Percentiles rank a stretch among this genome's conserved stretches.
These are phyloP conservation scores for Aspidiotus destructor DNA, from an alignment of 2,888 invertebrate species.

Conservation along the genomic window DNA sequence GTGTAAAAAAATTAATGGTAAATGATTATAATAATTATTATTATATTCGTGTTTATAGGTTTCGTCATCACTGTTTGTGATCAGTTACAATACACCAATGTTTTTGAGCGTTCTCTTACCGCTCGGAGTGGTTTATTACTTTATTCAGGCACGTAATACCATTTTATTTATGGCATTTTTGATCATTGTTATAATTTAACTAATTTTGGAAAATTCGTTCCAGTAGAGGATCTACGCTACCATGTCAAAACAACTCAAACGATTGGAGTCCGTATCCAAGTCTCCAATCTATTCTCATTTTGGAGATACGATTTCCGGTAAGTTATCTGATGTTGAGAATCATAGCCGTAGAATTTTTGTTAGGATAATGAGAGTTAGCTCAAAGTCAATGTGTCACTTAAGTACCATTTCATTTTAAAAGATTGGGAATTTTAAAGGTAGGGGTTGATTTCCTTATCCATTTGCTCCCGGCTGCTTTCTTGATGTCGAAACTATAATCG, in stretches of 20 bases:
- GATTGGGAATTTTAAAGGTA: too few species aligned
- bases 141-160: slow-evolving; percentile 51
- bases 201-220: slow-evolving; percentile 13
- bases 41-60: slow-evolving; percentile 51
- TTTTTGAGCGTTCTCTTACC: slow-evolving; percentile 71
- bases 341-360: too few species aligned
- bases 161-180: too few species aligned
- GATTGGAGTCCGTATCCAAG: slow-evolving; percentile 83
- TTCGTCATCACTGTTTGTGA: slow-evolving; percentile 73
- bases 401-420: too few species aligned
- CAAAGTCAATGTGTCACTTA: too few species aligned
- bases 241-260: slow-evolving; percentile 84
- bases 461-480: neutral
- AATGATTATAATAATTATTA: too few species aligned
- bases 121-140: slow-evolving; percentile 69
- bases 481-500: neutral
- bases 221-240: slow-evolving; percentile 88
- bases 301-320: slow-evolving; percentile 75
- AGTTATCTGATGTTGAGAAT: neutral
- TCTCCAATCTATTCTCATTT: slow-evolving; percentile 97
- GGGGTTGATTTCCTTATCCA: too few species aligned
- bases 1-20: too few species aligned
- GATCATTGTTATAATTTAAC: too few species aligned
- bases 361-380: too few species aligned
- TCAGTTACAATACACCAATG: slow-evolving; percentile 73